These are phyloP conservation scores for Omphaloscelis lunosa DNA, from an alignment of 2,888 invertebrate species.

Conservation along the genomic window DNA sequence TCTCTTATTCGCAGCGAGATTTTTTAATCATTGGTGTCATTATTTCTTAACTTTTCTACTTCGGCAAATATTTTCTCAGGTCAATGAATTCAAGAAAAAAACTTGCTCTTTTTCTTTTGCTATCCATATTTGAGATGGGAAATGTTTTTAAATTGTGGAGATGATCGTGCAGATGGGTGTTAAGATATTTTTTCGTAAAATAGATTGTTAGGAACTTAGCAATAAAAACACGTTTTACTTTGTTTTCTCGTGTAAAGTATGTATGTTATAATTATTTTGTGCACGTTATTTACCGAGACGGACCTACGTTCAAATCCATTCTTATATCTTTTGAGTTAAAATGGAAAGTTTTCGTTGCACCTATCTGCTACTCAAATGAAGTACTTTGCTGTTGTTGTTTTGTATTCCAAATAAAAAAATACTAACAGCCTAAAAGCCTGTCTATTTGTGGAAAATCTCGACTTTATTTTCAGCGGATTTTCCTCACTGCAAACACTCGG, in stretches of 20 bases:
- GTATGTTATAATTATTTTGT: neutral
- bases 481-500: neutral
- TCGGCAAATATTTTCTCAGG: slow-evolving; percentile 49
- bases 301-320: neutral
- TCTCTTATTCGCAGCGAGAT: slow-evolving; percentile 40
- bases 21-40: slow-evolving; percentile 59
- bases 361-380: neutral
- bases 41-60: slow-evolving; percentile 53
- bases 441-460: neutral
- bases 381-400: neutral
- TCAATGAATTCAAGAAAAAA: slow-evolving; percentile 43
- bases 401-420: neutral
- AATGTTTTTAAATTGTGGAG: slow-evolving; percentile 19
- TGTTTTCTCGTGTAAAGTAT: neutral
- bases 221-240: neutral
- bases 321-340: neutral
- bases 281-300: neutral
- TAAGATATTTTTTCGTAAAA: neutral
- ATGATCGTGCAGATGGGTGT: neutral
- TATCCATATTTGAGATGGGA: slow-evolving; percentile 4
- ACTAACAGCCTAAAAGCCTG: neutral
- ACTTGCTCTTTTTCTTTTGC: neutral
- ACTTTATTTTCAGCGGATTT: neutral
- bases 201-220: neutral
- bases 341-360: neutral